A percentile compares a stretch with the other conserved stretches of the same genome.
Conservation (phyloP, 23 tunicate genomes). For the Clavelina lepadiformis region DNA sequence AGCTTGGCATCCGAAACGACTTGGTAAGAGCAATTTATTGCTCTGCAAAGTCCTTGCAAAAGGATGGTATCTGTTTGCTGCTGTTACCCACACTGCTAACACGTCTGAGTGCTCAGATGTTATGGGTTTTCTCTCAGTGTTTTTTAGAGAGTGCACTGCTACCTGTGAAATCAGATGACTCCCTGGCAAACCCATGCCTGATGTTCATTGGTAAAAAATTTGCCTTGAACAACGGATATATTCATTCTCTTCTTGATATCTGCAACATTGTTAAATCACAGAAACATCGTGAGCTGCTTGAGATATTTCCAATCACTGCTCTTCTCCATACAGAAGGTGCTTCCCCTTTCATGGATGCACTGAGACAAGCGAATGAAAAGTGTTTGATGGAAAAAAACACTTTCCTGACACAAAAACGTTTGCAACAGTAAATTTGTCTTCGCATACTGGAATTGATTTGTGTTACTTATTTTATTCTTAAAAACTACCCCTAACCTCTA, state of each 20-base stretch:
- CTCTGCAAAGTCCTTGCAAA: not conserved
- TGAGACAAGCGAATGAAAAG: conserved; percentile 21
- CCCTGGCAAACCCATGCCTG: conserved; percentile 9
- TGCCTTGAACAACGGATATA: not conserved
- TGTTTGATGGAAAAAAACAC: conserved; percentile 20
- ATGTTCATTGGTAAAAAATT: conserved; percentile 24
- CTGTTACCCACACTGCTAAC: conserved; percentile 14
- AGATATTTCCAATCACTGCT: conserved; percentile 29
- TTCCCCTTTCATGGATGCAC: conserved; percentile 4
- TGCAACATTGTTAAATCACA: not conserved
- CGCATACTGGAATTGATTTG: too few species aligned
- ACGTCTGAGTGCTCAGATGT: conserved; percentile 21
- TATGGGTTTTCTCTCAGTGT: conserved; percentile 35
- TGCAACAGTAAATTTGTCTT: too few species aligned
- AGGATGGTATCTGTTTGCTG: conserved; percentile 2
- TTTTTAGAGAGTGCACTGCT: conserved; percentile 14
- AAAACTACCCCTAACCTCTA: too few species aligned
- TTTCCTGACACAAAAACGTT: too few species aligned
- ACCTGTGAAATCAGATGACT: not conserved
- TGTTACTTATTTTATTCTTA: too few species aligned
- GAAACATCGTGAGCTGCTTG: conserved; percentile 1
- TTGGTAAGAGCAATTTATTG: conserved; percentile 1
- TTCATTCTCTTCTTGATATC: conserved; percentile 1
- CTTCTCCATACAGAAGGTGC: conserved; percentile 14
- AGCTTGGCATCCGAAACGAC: conserved; percentile 10